These are phyloP conservation scores for Chrysocyon brachyurus DNA, from an alignment of 2,797 vertebrate genomes.

Conservation along the genomic window DNA sequence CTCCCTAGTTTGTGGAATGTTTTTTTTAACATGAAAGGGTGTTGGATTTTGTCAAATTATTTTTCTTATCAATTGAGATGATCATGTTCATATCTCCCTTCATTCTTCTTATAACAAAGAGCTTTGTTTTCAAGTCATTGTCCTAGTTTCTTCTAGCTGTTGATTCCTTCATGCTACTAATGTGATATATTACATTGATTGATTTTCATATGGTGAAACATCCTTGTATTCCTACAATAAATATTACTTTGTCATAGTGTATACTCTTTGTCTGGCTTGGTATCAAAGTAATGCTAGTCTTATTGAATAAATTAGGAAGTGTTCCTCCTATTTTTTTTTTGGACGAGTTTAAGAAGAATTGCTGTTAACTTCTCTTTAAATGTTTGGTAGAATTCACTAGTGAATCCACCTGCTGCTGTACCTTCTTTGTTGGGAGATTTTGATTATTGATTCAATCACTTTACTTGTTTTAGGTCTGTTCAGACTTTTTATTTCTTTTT, in stretches of 20 bases:
- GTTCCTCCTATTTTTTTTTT: background rate
- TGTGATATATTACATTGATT: background rate
- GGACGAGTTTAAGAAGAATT: background rate
- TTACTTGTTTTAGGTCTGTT: background rate
- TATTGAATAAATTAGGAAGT: background rate
- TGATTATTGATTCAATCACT: slow-evolving; percentile 28
- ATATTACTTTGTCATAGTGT: background rate
- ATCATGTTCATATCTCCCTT: background rate
- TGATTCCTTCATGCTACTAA: background rate
- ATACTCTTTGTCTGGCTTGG: background rate
- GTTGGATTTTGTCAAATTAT: slow-evolving; percentile 13
- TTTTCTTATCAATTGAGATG: slow-evolving; percentile 34
- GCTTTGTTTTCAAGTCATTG: background rate
- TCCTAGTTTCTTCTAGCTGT: slow-evolving; percentile 3
- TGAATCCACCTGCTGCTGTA: background rate
- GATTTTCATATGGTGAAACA: slow-evolving; percentile 14
- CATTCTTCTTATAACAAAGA: background rate
- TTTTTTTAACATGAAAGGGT: background rate
- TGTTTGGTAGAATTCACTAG: background rate
- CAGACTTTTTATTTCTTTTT: slow-evolving; percentile 26
- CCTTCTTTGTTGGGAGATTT: slow-evolving; percentile 21
- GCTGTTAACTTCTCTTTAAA: background rate
- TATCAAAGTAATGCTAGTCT: background rate
- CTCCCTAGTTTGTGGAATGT: background rate
- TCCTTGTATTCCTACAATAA: background rate